Conservation (phyloP, 1,140 invertebrate genomes). For the Euura lappo region DNA sequence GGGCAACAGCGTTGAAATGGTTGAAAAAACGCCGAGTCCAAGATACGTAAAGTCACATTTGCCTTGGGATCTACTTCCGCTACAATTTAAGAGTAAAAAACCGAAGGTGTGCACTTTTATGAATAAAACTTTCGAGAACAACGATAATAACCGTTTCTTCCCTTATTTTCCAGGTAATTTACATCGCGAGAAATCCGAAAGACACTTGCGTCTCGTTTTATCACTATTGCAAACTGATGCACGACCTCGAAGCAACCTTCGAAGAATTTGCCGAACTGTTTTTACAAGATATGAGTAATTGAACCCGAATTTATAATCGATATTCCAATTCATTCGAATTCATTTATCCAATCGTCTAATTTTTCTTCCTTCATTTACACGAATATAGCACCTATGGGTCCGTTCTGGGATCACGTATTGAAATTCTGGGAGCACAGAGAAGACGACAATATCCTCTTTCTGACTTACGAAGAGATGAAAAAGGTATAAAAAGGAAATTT, state of each 20-base stretch:
- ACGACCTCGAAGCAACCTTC: conserved; percentile 74
- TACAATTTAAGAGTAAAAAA: conserved; percentile 70
- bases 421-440: conserved; percentile 75
- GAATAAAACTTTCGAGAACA: too few species aligned
- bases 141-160: conserved; percentile 6
- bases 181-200: conserved; percentile 91
- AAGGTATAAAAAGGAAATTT: conserved; percentile 47
- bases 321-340: not conserved
- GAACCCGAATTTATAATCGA: conserved; percentile 8
- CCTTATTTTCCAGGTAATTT: conserved; percentile 75
- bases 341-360: not conserved
- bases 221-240: conserved; percentile 79
- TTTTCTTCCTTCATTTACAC: conserved; percentile 8
- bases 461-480: conserved; percentile 89
- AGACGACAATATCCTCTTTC: conserved; percentile 78
- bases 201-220: conserved; percentile 93
- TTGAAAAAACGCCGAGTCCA: conserved; percentile 70
- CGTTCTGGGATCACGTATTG: conserved; percentile 74
- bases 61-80: conserved; percentile 74
- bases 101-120: conserved; percentile 66
- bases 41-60: conserved; percentile 84
- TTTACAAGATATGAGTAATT: conserved; percentile 67
- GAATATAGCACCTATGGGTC: conserved; percentile 66
- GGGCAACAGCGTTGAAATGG: conserved; percentile 72
- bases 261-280: conserved; percentile 85